Percentiles rank a stretch among this genome's conserved stretches.
phyloP scores from a whole-genome alignment of 2,888 invertebrate genomes.

The Phanerotoma sp. region DNA sequence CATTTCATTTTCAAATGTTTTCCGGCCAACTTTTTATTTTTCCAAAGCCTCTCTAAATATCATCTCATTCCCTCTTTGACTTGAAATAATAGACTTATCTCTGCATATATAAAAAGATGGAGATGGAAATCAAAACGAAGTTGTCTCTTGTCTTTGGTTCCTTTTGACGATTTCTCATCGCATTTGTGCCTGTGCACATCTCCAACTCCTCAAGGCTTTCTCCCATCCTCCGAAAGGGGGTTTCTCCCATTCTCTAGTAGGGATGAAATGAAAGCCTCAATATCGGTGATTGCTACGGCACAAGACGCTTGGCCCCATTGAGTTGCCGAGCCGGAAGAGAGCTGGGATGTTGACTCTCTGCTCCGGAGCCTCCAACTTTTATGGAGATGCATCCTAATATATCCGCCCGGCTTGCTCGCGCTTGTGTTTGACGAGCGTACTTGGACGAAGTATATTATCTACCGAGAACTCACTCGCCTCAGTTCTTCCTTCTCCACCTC shows the following conservation, averaged over 20 bases:
- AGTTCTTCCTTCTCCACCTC: slow-evolving; percentile 4
- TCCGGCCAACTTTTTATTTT: no score
- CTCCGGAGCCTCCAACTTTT: slow-evolving; percentile 53
- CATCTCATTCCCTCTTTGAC: neutral
- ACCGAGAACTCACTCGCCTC: slow-evolving; percentile 38
- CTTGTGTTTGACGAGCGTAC: slow-evolving; percentile 57
- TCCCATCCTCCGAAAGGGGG: slow-evolving; percentile 4
- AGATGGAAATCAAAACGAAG: no score
- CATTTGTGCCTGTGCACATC: slow-evolving; percentile 10
- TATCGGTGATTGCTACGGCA: slow-evolving; percentile 57
- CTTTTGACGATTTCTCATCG: slow-evolving; percentile 2
- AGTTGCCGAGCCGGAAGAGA: slow-evolving; percentile 46
- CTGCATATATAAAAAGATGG: neutral
- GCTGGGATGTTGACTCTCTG: slow-evolving; percentile 49
- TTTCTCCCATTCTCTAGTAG: slow-evolving; percentile 25
- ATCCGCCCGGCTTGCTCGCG: slow-evolving; percentile 55
- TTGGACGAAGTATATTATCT: slow-evolving; percentile 54
- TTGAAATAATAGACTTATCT: neutral
- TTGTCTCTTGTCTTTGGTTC: neutral
- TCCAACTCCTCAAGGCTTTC: slow-evolving; percentile 17
- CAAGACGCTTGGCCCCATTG: slow-evolving; percentile 48
- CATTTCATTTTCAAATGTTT: no score
- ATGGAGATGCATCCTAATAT: slow-evolving; percentile 58
- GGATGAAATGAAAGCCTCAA: slow-evolving; percentile 57
- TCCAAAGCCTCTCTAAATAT: neutral